These are phyloP conservation scores for Rhopalosiphum maidis DNA, from an alignment of 1,140 invertebrate genomes.

Conservation along the genomic window DNA sequence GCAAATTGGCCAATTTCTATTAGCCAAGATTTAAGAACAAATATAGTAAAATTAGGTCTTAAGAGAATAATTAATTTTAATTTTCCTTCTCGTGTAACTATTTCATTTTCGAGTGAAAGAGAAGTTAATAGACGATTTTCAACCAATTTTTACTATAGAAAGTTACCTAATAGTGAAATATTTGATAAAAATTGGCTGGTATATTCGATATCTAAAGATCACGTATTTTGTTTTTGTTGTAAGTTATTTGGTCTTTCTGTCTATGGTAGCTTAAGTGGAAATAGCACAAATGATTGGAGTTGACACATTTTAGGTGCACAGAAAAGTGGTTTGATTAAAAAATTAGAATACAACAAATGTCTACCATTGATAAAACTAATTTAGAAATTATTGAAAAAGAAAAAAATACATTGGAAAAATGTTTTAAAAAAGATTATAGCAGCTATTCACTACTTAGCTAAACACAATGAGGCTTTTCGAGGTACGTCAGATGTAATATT, in stretches of 20 bases:
- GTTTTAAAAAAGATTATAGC: background rate
- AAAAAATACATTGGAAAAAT: background rate
- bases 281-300: background rate
- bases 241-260: background rate
- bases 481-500: background rate
- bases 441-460: background rate
- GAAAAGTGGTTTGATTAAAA: background rate
- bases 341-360: background rate
- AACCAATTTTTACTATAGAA: background rate
- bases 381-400: constrained; percentile 7
- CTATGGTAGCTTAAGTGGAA: background rate
- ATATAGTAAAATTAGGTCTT: background rate
- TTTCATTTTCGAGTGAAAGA: background rate
- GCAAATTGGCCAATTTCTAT: background rate
- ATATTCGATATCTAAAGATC: background rate
- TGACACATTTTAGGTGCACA: background rate
- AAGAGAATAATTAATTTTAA: background rate
- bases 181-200: background rate
- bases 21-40: background rate
- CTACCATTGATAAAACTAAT: background rate
- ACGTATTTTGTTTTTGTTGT: background rate
- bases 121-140: background rate
- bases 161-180: background rate
- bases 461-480: background rate
- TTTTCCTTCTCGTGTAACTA: background rate